These are phyloP conservation scores for Fopius arisanus DNA, from an alignment of 1,140 invertebrate genomes.

Conservation along the genomic window DNA sequence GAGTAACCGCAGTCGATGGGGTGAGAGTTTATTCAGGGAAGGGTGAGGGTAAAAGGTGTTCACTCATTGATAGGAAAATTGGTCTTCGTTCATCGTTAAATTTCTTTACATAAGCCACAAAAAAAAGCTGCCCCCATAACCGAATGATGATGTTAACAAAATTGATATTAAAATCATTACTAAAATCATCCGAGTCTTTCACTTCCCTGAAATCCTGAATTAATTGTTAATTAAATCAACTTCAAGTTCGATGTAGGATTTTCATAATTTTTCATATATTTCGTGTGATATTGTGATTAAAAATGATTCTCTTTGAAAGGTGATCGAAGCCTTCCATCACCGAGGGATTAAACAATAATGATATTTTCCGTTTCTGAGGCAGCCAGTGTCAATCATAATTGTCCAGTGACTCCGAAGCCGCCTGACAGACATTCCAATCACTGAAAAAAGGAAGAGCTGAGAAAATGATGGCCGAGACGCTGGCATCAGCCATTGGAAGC, in stretches of 20 bases:
- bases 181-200: too few relatives aligned
- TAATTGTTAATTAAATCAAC: too few relatives aligned
- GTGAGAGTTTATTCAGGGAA: not conserved
- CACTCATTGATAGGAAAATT: not conserved
- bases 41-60: not conserved
- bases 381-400: not conserved
- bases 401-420: not conserved
- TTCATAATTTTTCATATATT: too few relatives aligned
- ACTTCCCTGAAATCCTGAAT: too few relatives aligned
- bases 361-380: not conserved
- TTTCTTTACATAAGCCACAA: not conserved
- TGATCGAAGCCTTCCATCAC: not conserved
- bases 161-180: too few relatives aligned
- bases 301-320: too few relatives aligned
- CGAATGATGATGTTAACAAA: too few relatives aligned
- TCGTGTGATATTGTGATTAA: too few relatives aligned
- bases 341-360: not conserved
- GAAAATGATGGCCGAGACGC: not conserved
- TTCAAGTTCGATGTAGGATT: too few relatives aligned
- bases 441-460: not conserved
- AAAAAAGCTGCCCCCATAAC: too few relatives aligned
- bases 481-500: not conserved
- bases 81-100: not conserved
- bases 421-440: not conserved
- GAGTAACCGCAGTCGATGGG: not conserved